phyloP scores from a whole-genome alignment of 1,140 invertebrate species.

The Drosophila nannoptera region DNA sequence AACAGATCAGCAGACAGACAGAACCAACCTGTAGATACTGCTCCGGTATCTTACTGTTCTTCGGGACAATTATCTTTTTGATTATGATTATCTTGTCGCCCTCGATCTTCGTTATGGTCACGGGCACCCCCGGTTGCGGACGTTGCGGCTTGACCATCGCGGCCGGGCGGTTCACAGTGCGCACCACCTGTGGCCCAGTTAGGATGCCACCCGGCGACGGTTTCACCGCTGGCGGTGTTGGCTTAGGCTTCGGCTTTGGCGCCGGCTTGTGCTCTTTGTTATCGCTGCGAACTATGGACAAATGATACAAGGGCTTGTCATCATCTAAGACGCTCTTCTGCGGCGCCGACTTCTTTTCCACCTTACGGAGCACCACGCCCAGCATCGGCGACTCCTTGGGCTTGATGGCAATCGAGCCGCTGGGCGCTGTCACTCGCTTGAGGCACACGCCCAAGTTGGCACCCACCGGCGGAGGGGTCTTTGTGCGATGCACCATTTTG shows the following conservation, averaged over 20 bases:
- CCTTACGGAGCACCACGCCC: constrained; percentile 73
- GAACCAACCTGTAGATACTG: constrained; percentile 78
- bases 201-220: constrained; percentile 67
- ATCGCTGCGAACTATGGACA: constrained; percentile 72
- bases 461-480: constrained; percentile 72
- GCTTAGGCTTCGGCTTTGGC: constrained; percentile 69
- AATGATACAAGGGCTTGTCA: constrained; percentile 72
- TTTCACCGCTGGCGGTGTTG: constrained; percentile 54
- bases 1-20: constrained; percentile 41
- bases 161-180: constrained; percentile 32
- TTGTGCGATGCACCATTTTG: constrained; percentile 72
- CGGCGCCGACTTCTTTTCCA: constrained; percentile 65
- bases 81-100: constrained; percentile 79
- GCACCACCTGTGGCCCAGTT: constrained; percentile 62
- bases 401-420: constrained; percentile 64
- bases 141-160: constrained; percentile 52
- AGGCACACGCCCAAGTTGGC: constrained; percentile 70
- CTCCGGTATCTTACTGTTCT: constrained; percentile 78
- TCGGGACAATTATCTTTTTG: constrained; percentile 75
- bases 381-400: constrained; percentile 73
- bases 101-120: constrained; percentile 77
- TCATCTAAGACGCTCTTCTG: constrained; percentile 78
- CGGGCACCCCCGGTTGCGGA: constrained; percentile 65
- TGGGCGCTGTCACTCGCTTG: constrained; percentile 67
- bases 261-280: constrained; percentile 65